Conservation (phyloP, 1,140 invertebrate genomes). For the Anagrus nilaparvatae region DNA sequence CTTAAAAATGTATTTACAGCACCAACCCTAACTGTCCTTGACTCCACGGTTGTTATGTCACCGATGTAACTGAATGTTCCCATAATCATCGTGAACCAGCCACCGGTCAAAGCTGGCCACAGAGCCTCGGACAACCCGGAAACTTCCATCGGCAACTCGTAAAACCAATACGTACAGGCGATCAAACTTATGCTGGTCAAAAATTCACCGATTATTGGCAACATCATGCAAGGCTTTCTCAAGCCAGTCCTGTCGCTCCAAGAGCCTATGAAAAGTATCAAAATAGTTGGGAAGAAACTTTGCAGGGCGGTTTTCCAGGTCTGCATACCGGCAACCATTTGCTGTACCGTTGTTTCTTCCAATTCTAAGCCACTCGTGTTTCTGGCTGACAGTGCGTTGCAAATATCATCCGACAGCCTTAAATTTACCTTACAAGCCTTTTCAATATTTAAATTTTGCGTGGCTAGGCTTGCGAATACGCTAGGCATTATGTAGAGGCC, state of each 20-base stretch:
- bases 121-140: constrained; percentile 64
- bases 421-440: constrained; percentile 77
- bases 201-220: constrained; percentile 73
- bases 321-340: constrained; percentile 63
- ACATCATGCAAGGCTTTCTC: constrained; percentile 75
- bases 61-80: constrained; percentile 82
- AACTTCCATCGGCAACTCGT: constrained; percentile 66
- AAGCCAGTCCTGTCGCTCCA: constrained; percentile 63
- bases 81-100: constrained; percentile 83
- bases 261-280: constrained; percentile 69
- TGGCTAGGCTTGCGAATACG: constrained; percentile 63
- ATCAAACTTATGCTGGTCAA: constrained; percentile 66
- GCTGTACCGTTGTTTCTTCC: constrained; percentile 64
- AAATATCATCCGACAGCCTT: constrained; percentile 55
- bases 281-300: constrained; percentile 59
- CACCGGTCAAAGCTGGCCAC: constrained; percentile 69
- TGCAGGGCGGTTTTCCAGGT: constrained; percentile 73
- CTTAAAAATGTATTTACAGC: constrained; percentile 75
- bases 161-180: constrained; percentile 66
- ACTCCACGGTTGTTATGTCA: constrained; percentile 71
- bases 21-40: constrained; percentile 70
- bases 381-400: constrained; percentile 57
- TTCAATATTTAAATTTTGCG: constrained; percentile 72
- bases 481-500: constrained; percentile 71
- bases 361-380: constrained; percentile 58